These are phyloP conservation scores for Diabrotica balteata DNA, from an alignment of 2,888 invertebrate species.

Conservation along the genomic window DNA sequence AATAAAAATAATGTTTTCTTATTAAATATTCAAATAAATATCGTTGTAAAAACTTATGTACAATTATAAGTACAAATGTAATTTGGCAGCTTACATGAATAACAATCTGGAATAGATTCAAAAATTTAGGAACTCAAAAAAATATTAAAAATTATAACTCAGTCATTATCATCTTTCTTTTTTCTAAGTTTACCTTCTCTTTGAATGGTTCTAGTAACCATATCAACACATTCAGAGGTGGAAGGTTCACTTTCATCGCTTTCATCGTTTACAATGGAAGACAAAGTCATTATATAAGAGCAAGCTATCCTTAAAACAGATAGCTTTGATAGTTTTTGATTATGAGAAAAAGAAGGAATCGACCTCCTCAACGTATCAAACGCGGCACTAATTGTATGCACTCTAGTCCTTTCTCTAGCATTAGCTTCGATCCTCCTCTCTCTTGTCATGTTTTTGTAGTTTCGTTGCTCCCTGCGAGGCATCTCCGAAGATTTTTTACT, in stretches of 20 bases:
- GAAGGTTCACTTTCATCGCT: conserved; percentile 66
- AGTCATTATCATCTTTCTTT: conserved; percentile 76
- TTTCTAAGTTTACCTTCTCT: conserved; percentile 89
- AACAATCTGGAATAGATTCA: conserved; percentile 35
- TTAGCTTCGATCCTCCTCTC: conserved; percentile 94
- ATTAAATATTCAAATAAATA: conserved; percentile 40
- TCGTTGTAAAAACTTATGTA: conserved; percentile 33
- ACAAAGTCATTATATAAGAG: conserved; percentile 89
- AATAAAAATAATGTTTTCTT: conserved; percentile 24
- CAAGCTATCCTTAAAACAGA: conserved; percentile 93
- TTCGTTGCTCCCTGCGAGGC: conserved; percentile 70
- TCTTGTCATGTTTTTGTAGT: conserved; percentile 95
- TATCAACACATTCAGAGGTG: conserved; percentile 80
- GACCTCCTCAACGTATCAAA: conserved; percentile 86
- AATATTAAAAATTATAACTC: conserved; percentile 27
- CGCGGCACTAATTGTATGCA: conserved; percentile 95
- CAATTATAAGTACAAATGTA: conserved; percentile 38
- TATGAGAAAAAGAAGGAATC: conserved; percentile 90
- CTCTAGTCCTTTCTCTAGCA: conserved; percentile 89
- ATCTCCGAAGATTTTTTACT: conserved; percentile 28
- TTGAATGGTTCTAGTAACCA: conserved; percentile 91
- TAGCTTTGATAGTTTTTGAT: conserved; percentile 91
- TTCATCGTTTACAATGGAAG: conserved; percentile 73
- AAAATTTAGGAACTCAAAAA: conserved; percentile 22
- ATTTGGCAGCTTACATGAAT: conserved; percentile 34